phyloP scores from a whole-genome alignment of 30 jellyfish, hydroid and myxozoan genomes.

The Chironex yamaguchii region DNA sequence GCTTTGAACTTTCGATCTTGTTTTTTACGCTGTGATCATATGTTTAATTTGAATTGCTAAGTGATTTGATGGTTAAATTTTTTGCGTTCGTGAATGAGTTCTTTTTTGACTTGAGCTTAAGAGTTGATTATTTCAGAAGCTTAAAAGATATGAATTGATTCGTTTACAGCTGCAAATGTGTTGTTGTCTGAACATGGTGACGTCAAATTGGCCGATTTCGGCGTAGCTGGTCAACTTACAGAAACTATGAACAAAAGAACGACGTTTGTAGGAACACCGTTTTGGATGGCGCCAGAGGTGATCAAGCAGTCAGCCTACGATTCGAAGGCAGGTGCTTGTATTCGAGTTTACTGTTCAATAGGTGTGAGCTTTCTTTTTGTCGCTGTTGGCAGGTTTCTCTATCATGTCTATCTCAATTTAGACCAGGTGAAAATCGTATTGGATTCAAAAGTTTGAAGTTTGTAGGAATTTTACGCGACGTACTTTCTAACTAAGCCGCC shows the following conservation, averaged over 20 bases:
- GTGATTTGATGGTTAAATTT: too few relatives aligned
- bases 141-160: not conserved
- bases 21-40: not conserved
- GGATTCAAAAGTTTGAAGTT: too few relatives aligned
- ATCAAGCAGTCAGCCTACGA: constrained; percentile 96
- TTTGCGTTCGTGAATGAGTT: too few relatives aligned
- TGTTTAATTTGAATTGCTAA: not conserved
- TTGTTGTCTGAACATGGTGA: constrained; percentile 95
- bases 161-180: constrained; percentile 92
- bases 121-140: not conserved
- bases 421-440: too few relatives aligned
- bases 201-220: constrained; percentile 98
- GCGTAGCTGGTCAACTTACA: constrained; percentile 99
- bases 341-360: too few relatives aligned
- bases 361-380: too few relatives aligned
- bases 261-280: constrained; percentile 99
- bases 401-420: too few relatives aligned
- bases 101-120: not conserved
- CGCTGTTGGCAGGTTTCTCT: too few relatives aligned
- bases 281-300: constrained; percentile 99
- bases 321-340: constrained; percentile 91
- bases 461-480: too few relatives aligned
- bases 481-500: too few relatives aligned
- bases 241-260: constrained; percentile 91
- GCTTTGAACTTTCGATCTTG: not conserved